Evolutionary conservation across 2,113 vertebrate genomes (phyloP).

Genomic region (Corapipo altera): DNA sequence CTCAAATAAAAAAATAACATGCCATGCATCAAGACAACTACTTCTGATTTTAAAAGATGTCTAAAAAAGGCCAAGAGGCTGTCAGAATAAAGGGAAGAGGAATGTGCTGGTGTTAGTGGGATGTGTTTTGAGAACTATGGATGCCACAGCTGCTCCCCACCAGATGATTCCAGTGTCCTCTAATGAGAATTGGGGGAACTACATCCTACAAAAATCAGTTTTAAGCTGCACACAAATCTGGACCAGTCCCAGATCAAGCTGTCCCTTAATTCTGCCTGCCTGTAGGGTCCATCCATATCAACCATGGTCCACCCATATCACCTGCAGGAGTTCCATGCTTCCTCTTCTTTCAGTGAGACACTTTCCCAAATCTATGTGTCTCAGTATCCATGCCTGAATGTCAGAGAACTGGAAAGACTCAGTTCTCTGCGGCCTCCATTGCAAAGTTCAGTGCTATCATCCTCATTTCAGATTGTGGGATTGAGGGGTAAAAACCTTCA

Average conservation of each 20-base stretch:
- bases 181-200: background rate
- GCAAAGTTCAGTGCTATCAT: background rate
- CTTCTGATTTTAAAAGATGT: background rate
- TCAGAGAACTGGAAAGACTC: background rate
- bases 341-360: background rate
- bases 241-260: background rate
- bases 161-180: background rate
- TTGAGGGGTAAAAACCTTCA: background rate
- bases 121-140: background rate
- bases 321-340: rapidly evolving
- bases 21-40: rapidly evolving
- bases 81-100: background rate
- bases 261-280: background rate
- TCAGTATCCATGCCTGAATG: background rate
- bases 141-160: background rate
- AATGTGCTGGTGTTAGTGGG: background rate
- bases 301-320: rapidly evolving
- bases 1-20: background rate
- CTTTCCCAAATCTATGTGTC: background rate
- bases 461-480: background rate
- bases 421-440: rapidly evolving
- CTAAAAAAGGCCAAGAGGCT: background rate
- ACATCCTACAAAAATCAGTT: background rate
- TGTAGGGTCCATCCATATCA: background rate
- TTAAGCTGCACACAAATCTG: background rate